Conservation (phyloP, 2,888 invertebrate species). For the Apamea epomidion region DNA sequence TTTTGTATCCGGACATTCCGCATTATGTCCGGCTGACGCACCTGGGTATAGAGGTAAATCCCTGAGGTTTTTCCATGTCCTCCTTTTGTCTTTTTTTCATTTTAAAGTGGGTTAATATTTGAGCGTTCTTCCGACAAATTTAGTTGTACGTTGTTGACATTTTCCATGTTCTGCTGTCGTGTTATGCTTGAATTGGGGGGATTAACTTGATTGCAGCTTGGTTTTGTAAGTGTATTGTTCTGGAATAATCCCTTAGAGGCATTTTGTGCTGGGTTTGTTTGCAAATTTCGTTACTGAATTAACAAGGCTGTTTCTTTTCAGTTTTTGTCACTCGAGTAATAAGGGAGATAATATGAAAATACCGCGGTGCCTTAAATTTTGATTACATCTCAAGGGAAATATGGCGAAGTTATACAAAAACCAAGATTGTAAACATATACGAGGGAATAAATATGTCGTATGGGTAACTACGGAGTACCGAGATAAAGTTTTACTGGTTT, state of each 20-base stretch:
- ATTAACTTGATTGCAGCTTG: slow-evolving; percentile 53
- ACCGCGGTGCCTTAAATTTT: slow-evolving; percentile 10
- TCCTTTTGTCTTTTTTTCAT: slow-evolving; percentile 50
- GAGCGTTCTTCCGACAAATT: slow-evolving; percentile 47
- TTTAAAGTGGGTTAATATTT: slow-evolving; percentile 58
- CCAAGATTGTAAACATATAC: slow-evolving; percentile 46
- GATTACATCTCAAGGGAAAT: slow-evolving; percentile 42
- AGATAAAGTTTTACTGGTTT: slow-evolving; percentile 54
- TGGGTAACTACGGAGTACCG: slow-evolving; percentile 17
- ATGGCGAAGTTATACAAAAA: slow-evolving; percentile 38
- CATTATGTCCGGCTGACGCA: slow-evolving; percentile 64
- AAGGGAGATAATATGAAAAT: slow-evolving; percentile 8
- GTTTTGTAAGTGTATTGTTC: slow-evolving; percentile 36
- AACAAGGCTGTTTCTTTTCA: slow-evolving; percentile 22
- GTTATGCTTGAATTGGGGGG: slow-evolving; percentile 21
- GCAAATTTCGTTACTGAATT: slow-evolving; percentile 1
- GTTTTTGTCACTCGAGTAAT: slow-evolving; percentile 13
- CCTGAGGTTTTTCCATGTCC: slow-evolving; percentile 45
- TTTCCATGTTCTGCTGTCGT: slow-evolving; percentile 31
- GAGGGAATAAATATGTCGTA: slow-evolving; percentile 29
- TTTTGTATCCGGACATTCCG: slow-evolving; percentile 51
- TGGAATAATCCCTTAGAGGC: slow-evolving; percentile 24
- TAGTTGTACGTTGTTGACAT: slow-evolving; percentile 45
- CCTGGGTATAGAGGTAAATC: slow-evolving; percentile 62
- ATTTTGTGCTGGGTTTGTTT: slow-evolving; percentile 2